phyloP scores from a whole-genome alignment of 2,888 invertebrate genomes.

The Dione juno region DNA sequence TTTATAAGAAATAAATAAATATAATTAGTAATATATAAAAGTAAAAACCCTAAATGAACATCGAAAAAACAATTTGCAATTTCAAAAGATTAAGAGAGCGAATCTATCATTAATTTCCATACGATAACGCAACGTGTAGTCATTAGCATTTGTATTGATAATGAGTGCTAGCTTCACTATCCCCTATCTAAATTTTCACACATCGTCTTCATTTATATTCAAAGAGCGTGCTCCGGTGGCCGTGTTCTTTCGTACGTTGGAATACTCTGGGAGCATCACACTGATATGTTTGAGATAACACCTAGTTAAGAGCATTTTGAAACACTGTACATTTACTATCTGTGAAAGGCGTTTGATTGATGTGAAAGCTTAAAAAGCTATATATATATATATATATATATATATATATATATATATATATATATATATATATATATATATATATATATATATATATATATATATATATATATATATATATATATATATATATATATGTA shows the following conservation, averaged over 20 bases:
- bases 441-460: too few relatives aligned
- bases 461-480: too few relatives aligned
- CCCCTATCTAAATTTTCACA: slow-evolving; percentile 20
- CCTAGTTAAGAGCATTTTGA: background rate
- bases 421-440: too few relatives aligned
- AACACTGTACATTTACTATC: background rate
- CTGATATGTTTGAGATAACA: background rate
- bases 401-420: too few relatives aligned
- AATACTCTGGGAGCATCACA: background rate
- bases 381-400: too few relatives aligned
- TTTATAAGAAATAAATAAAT: too few relatives aligned
- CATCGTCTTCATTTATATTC: slow-evolving; percentile 23
- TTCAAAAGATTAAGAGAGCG: background rate
- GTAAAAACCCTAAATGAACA: too few relatives aligned
- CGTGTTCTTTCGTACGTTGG: background rate
- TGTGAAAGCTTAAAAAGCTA: too few relatives aligned
- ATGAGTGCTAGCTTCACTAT: background rate
- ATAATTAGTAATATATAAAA: too few relatives aligned
- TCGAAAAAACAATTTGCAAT: background rate
- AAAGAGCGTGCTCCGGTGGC: background rate
- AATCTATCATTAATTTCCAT: background rate
- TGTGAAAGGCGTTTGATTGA: too few relatives aligned
- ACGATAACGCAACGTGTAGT: background rate
- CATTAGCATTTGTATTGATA: slow-evolving; percentile 16
- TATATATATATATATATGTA: too few relatives aligned